Conservation (phyloP, 2,113 vertebrate genomes). For the Rissa tridactyla region DNA sequence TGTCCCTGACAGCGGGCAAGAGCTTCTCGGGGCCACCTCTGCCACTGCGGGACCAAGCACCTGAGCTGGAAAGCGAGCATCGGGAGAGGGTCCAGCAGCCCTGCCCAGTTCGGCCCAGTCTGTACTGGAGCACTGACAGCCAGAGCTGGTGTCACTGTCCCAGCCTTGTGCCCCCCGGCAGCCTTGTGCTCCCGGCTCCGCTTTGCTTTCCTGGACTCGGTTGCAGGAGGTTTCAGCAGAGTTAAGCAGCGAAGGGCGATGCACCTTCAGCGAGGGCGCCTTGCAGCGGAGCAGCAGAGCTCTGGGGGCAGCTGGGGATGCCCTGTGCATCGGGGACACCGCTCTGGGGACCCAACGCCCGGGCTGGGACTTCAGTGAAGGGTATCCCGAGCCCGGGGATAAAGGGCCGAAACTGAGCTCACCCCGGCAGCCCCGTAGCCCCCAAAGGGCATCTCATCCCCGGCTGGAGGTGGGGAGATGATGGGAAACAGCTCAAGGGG, state of each 20-base stretch:
- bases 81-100: background rate
- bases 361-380: background rate
- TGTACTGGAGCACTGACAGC: background rate
- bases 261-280: background rate
- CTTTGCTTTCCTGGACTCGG: background rate
- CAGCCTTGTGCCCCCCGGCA: background rate
- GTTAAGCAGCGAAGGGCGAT: accelerated
- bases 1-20: background rate
- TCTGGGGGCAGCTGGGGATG: background rate
- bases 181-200: accelerated
- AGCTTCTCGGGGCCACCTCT: background rate
- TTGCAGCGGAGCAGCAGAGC: background rate
- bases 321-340: accelerated
- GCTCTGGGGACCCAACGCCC: background rate
- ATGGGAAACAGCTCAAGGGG: background rate
- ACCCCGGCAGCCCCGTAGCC: background rate
- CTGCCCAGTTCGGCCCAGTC: background rate
- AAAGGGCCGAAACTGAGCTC: background rate
- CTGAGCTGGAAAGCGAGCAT: background rate
- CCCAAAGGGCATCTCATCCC: background rate
- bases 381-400: accelerated
- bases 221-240: background rate
- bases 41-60: background rate
- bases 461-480: background rate
- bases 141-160: background rate